Base-by-base conservation (phyloP, 2,113 vertebrate species). In the Seriola dumerili region DNA sequence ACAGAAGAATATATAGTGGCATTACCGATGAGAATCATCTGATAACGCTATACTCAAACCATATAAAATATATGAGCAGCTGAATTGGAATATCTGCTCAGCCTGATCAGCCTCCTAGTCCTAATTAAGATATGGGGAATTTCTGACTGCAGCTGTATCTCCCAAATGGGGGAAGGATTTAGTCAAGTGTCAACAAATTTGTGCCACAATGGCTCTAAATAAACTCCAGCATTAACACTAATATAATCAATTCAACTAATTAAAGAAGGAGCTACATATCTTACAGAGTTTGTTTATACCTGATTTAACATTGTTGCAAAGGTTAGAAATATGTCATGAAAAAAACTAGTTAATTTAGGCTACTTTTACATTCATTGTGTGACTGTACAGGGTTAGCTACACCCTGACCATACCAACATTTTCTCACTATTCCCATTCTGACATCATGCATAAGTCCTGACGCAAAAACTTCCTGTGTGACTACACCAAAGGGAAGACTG, bases 171-270 rank as follows among this genome's bases (percentile, higher is more conserved):
- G 5, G 19, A 63, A 32, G 42, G 4, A 34, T 32, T 61, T 54
- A 4, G 14, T 19, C 12, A 21, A 52, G 21, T 29, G 8, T 61
- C 21, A 62, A 25, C 38, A 67, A 61, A 55, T 19, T 16, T 16
- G 13, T 61, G 34, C 29, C 61, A 48, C 61, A 72, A 62, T 34
- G n/a, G 19, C 58, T 68, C 14, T 54, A 63, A n/a, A 78, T 42
- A 63, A 50, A 62, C 25, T 4, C 4, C 11, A 67, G 12, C 29
- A 50, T 8, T 68, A 11, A 32, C 7, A 1, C 52, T 38, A 4
- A 48, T 34, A 40, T 4, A 32, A 29, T 25, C 17, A 32, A 46
- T 29, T 38, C n/a, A 44, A 21, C 2, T 72, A 34, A 63, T 76
- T 57, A 61, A 54, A 1, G 59, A n/a, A 11, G n/a, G 17, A 9